These are phyloP conservation scores for Vanessa atalanta DNA, from an alignment of 1,140 invertebrate species.

Conservation along the genomic window DNA sequence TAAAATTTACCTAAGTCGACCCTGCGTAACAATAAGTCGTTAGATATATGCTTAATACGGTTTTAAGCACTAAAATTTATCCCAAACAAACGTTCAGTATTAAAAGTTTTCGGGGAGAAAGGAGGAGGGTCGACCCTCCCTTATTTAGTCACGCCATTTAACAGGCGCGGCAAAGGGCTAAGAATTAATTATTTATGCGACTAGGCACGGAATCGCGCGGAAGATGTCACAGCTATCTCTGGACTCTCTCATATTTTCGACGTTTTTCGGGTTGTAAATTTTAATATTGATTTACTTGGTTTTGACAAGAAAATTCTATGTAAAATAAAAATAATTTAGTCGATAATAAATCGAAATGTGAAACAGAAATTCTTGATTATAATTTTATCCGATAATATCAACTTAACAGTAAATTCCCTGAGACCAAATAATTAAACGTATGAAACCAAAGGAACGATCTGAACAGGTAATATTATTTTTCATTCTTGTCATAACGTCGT, in stretches of 20 bases:
- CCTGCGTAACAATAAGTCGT: constrained; percentile 13
- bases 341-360: background rate
- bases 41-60: constrained; percentile 16
- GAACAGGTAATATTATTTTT: too few species aligned
- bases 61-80: constrained; percentile 47
- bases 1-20: background rate
- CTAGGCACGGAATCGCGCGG: constrained; percentile 58
- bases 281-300: constrained; percentile 34
- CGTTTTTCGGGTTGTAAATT: constrained; percentile 44
- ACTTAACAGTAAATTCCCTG: too few species aligned
- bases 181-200: constrained; percentile 69
- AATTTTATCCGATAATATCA: too few species aligned
- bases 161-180: constrained; percentile 72
- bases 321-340: background rate
- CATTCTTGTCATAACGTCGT: too few species aligned
- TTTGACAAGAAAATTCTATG: constrained; percentile 15
- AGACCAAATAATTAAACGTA: too few species aligned
- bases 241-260: constrained; percentile 55
- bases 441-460: too few species aligned
- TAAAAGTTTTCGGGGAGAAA: constrained; percentile 63
- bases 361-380: too few species aligned
- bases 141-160: constrained; percentile 76
- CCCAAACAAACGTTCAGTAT: constrained; percentile 64
- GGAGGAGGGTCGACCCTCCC: constrained; percentile 56
- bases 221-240: constrained; percentile 64